These are phyloP conservation scores for Chloromyia formosa DNA, from an alignment of 2,888 invertebrate species.

Conservation along the genomic window DNA sequence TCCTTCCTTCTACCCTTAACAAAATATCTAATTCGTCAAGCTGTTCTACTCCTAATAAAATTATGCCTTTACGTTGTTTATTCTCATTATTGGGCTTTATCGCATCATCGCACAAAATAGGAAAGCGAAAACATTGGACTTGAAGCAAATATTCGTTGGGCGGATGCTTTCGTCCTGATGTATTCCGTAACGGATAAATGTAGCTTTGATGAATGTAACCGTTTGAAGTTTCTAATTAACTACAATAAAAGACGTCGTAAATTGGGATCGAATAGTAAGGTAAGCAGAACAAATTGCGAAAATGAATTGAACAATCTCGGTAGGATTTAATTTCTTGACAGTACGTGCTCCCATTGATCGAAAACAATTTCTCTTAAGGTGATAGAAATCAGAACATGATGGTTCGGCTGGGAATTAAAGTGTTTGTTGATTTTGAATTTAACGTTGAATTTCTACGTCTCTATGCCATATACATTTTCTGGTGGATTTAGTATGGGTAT, in stretches of 20 bases:
- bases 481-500: too few relatives aligned
- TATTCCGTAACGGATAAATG: constrained; percentile 91
- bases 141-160: constrained; percentile 86
- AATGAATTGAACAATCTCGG: too few relatives aligned
- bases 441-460: too few relatives aligned
- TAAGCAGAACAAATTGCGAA: constrained; percentile 55
- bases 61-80: constrained; percentile 41
- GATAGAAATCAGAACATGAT: too few relatives aligned
- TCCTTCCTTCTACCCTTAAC: neutral
- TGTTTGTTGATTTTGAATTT: too few relatives aligned
- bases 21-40: neutral
- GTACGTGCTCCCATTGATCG: too few relatives aligned
- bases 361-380: too few relatives aligned
- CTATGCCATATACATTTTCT: too few relatives aligned
- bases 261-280: constrained; percentile 70
- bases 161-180: constrained; percentile 86
- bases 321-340: too few relatives aligned
- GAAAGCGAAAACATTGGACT: constrained; percentile 74
- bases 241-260: constrained; percentile 78
- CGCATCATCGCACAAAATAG: constrained; percentile 63
- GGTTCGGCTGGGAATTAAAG: too few relatives aligned
- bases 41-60: neutral
- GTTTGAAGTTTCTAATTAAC: constrained; percentile 82
- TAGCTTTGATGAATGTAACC: constrained; percentile 86
- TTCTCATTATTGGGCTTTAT: constrained; percentile 51